Base-by-base conservation (phyloP, 2,888 invertebrate species). In the Clostera curtula region DNA sequence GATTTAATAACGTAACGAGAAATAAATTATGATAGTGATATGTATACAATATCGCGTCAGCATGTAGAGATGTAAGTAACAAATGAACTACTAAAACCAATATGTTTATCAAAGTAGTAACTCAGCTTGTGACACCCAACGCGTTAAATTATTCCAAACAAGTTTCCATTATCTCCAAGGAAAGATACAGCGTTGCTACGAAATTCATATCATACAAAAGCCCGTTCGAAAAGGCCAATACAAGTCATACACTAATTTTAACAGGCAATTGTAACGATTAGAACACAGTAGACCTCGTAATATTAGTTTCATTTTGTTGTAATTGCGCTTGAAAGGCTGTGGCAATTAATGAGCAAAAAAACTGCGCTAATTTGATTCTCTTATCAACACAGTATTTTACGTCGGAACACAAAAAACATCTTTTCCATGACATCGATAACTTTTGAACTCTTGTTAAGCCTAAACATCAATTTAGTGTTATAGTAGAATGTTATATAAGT, bases 171-270 rank as follows among this genome's bases (percentile, higher is more conserved):
- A 49, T 44, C 50, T 56, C 33, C 40, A 48, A 54, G 43, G 24
- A 48, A 41, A 46, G 46, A 51, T 54, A 53, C 39, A 47, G 35
- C 33, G 23, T 49, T 49, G 52, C 36, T 37, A 39, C 41, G 46
- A 39, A 31, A 34, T 22, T 29, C 33, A 43, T 33, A 55, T 53
- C 39, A 45, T 40, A 38, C 39, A 40, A 42, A 41, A 49, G 40
- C 47, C 49, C 31, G 43, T 56, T 60, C 55, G 52, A 50, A 51
- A 54, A 49, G 43, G 43, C 38, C 41, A 53, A 56, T 34, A 36
- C 31, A 25, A 43, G 43, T 34, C 43, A 49, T 48, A 19, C 1
- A 20, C 45, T 51, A 49, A 49, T 51, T 54, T 37, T 48, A 47
- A 44, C 44, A 51, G 51, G 51, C 53, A 50, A 56, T 45, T 52